Evolutionary conservation across 2,888 invertebrate genomes (phyloP), one percentile per base, ranked within the genome.

Genomic region (Tipula unca): DNA sequence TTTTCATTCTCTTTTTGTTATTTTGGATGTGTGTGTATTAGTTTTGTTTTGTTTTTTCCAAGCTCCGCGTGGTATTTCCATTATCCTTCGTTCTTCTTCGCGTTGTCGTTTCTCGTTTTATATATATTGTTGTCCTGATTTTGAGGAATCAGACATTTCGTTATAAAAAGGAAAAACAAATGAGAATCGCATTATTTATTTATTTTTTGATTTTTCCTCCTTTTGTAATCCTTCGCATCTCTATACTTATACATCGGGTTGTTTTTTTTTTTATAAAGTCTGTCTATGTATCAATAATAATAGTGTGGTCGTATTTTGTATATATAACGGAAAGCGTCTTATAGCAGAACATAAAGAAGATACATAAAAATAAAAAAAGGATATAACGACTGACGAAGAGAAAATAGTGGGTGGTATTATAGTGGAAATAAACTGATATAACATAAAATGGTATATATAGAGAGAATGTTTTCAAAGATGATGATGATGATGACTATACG

Each of bases 281-380:
- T 69, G 69, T 69, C 69, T 69, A 69, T 69, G 69, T 69, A 69
- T 69, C 69, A 69, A 69, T 69, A 69, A 69, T 69, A 69, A 69
- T 69, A 69, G 69, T 69, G 69, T 69, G 69, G 69, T 69, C 25
- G 69, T 69, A 69, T 69, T 25, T 69, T 69, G 10, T 17, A 10
- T 32, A 8, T 69, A 25, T 69, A 69, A 69, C 25, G 25, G 69
- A 69, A 69, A 69, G 69, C 69, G 20, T 20, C 69, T 69, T 69
- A 69, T 69, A 69, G 69, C 13, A 69, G 48, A 48, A 48, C n/a
- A 48, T 48, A 5, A 39, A 39, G 48, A 48, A 48, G 48, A 48
- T 39, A 39, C 10, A 32, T 6, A 32, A 32, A 4, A 32, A 32
- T n/a, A 48, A 48, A 17, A 48, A 48, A n/a, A 0, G 48, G 5